phyloP scores from a whole-genome alignment of 2,797 vertebrate species.

The Halcyon badia region DNA sequence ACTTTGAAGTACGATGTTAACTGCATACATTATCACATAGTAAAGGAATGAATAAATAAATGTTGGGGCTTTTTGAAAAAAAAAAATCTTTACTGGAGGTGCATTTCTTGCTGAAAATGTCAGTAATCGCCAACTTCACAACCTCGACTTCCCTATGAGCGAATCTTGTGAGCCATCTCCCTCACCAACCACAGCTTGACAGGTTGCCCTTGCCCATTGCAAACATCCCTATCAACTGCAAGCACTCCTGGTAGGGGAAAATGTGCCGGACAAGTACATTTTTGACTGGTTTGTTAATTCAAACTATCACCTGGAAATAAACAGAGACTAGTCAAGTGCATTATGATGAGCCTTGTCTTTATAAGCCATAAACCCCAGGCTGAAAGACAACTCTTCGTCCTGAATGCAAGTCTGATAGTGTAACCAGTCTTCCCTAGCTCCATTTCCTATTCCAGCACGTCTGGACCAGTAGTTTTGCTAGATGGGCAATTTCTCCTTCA shows the following conservation, averaged over 20 bases:
- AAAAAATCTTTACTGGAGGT: background rate
- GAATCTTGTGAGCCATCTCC: background rate
- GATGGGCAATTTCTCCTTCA: background rate
- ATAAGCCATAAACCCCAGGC: background rate
- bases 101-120: background rate
- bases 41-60: constrained; percentile 56
- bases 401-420: background rate
- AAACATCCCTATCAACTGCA: background rate
- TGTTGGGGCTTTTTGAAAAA: background rate
- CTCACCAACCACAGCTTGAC: background rate
- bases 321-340: background rate
- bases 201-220: fast-evolving
- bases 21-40: constrained; percentile 22
- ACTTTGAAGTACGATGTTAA: constrained; percentile 50
- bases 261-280: background rate
- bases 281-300: background rate
- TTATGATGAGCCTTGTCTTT: background rate
- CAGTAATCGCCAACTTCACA: constrained; percentile 9
- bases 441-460: background rate
- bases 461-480: background rate
- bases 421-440: background rate
- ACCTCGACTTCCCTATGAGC: background rate
- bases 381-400: background rate
- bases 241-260: background rate
- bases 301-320: background rate